Conservation (phyloP, 2,797 vertebrate genomes). For the Thripadectes ignobilis region DNA sequence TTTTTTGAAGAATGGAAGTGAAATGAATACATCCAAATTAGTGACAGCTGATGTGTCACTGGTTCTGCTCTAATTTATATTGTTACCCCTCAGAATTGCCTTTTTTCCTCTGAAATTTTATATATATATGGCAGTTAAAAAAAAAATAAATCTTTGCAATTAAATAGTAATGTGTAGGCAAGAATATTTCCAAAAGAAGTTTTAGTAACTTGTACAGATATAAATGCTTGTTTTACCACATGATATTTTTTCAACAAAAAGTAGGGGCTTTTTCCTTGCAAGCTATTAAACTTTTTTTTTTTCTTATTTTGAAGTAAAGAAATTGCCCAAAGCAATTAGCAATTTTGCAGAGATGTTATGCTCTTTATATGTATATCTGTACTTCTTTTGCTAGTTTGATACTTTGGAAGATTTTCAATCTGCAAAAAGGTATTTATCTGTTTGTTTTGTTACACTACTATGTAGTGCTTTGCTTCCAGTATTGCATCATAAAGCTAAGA, state of each 20-base stretch:
- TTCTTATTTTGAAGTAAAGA: background rate
- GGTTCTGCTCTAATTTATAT: background rate
- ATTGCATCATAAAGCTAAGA: constrained; percentile 96
- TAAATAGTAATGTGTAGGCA: background rate
- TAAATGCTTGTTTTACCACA: background rate
- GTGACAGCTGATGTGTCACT: background rate
- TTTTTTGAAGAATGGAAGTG: background rate
- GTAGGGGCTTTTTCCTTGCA: accelerated
- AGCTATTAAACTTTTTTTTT: background rate
- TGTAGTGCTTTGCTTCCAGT: constrained; percentile 90
- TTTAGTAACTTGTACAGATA: background rate
- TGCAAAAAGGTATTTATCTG: background rate
- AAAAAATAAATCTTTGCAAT: background rate
- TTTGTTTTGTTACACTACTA: background rate
- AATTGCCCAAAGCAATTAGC: background rate
- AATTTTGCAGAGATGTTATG: background rate
- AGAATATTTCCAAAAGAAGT: background rate
- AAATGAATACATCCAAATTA: background rate
- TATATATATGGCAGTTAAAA: background rate
- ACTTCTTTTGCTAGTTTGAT: background rate
- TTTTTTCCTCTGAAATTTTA: background rate
- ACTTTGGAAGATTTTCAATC: background rate
- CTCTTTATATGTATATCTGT: background rate
- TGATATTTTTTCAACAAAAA: background rate
- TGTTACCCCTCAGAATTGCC: background rate